Base-by-base conservation (phyloP, 1,140 invertebrate species). In the Phenacoccus solenopsis region DNA sequence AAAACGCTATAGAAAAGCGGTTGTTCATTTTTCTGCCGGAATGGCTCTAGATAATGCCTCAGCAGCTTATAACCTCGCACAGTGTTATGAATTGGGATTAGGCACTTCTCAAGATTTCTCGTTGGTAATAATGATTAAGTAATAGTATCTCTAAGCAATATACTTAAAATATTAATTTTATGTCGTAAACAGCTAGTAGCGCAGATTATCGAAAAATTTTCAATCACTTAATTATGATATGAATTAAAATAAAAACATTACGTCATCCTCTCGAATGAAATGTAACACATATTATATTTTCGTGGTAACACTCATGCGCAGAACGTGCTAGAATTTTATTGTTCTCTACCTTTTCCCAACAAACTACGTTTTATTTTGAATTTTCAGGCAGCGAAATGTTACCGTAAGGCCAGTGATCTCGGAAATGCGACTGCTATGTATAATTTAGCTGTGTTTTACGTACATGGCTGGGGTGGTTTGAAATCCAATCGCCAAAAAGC, bases 361-460 rank as follows among this genome's bases (percentile, higher is more conserved):
- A 21, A 21, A 71, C 13, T 16, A 7, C 27, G 67, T 16, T 68
- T 68, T 27, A 27, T 27, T 69, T 9, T 1, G 1, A 28, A 72
- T 69, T 77, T 28, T 70, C n/a, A 86, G 84, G 86, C 86, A 68
- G 83, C 82, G 75, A 80, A 84, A 71, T 78, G 82, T 72, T 87
- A 86, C 74, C 77, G 78, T 69, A 78, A 78, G 69, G 85, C 85
- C 27, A 82, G 84, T n/a, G 75, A 81, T 20, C 74, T 78, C 64
- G 82, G 83, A 27, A 85, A 87, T 75, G 78, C 84, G 1, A 81
- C 80, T 72, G 85, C 85, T 0, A 79, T 84, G 70, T 87, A 86
- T 75, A 87, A 87, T 73, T 77, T 86, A 30, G 85, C 83, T 10
- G 80, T 87, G 56, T 87, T 83, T 73, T 79, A 86, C 76, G 85